Conservation (phyloP, 2,888 invertebrate genomes). For the Leptothorax acervorum region DNA sequence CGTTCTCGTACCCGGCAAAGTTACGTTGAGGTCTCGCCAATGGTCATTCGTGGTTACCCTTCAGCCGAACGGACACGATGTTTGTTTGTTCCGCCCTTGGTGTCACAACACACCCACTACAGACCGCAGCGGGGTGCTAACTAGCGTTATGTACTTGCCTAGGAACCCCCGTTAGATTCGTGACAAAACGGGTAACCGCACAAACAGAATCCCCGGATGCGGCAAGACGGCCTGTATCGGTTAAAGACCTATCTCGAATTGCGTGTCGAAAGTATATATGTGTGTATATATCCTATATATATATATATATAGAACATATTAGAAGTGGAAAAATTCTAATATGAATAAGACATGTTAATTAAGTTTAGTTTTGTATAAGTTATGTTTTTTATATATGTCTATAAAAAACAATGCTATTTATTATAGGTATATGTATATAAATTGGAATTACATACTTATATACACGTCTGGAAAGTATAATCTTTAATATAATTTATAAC, state of each 20-base stretch:
- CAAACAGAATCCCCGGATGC: neutral
- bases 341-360: neutral
- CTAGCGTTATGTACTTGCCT: conserved; percentile 77
- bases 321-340: neutral
- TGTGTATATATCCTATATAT: too few relatives aligned
- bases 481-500: neutral
- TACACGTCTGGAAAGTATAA: neutral
- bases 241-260: conserved; percentile 15
- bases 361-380: neutral
- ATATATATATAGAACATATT: neutral
- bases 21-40: conserved; percentile 73
- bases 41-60: conserved; percentile 65
- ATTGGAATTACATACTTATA: neutral
- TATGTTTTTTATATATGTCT: too few relatives aligned
- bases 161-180: conserved; percentile 56
- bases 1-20: conserved; percentile 62
- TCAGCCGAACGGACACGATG: conserved; percentile 75
- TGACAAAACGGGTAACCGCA: conserved; percentile 27
- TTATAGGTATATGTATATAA: neutral
- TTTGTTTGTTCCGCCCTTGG: conserved; percentile 81
- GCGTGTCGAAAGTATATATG: neutral
- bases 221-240: neutral
- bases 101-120: conserved; percentile 84
- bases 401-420: neutral
- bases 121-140: conserved; percentile 81